Evolutionary conservation across 2,888 invertebrate genomes (phyloP).

Genomic region (Pilophorus perplexus): DNA sequence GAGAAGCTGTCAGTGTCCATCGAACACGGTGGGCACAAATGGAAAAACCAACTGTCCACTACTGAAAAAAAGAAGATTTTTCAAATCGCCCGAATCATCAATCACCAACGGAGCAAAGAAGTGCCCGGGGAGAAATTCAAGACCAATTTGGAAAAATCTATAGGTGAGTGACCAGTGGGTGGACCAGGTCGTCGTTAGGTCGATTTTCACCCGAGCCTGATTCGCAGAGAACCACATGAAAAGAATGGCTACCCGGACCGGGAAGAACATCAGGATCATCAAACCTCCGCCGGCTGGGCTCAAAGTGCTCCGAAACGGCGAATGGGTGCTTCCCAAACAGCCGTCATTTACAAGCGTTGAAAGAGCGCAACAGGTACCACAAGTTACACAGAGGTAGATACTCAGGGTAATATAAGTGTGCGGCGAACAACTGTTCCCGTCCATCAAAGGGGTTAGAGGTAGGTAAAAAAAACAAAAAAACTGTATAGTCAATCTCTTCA

Average conservation of each 20-base stretch:
- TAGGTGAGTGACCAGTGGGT: no score
- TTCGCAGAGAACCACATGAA: constrained; percentile 31
- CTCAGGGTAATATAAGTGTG: no score
- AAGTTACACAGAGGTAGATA: no score
- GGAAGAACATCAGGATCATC: constrained; percentile 21
- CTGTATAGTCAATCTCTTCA: no score
- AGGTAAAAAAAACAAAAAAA: no score
- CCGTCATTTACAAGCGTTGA: background rate
- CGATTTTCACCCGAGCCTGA: no score
- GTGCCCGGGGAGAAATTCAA: constrained; percentile 14
- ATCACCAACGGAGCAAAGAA: background rate
- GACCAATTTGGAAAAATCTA: constrained; percentile 29
- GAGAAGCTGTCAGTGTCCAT: constrained; percentile 19
- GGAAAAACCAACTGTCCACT: background rate
- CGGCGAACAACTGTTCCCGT: no score
- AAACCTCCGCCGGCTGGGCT: constrained; percentile 27
- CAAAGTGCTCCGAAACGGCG: constrained; percentile 16
- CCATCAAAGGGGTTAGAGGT: no score
- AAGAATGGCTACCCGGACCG: constrained; percentile 15
- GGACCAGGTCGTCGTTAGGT: no score
- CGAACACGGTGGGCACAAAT: background rate
- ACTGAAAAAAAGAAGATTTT: constrained; percentile 19
- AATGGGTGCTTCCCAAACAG: constrained; percentile 25
- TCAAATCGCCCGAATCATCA: constrained; percentile 8
- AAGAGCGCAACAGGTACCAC: constrained; percentile 21